Evolutionary conservation across 2,113 vertebrate species (phyloP).

Genomic region (Xiphophorus maculatus): DNA sequence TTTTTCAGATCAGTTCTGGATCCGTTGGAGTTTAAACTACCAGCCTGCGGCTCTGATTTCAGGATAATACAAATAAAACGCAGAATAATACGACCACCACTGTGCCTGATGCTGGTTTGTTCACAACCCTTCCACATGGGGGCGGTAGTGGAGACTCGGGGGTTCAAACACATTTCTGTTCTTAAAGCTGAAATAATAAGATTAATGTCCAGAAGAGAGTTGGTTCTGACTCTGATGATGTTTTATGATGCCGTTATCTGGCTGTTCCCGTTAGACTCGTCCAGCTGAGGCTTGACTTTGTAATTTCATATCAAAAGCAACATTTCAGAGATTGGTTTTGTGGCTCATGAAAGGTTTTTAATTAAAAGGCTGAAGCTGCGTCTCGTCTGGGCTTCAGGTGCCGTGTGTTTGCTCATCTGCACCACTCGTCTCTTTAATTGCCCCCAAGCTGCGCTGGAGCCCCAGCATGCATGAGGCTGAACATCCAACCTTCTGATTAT

Average conservation of each 20-base stretch:
- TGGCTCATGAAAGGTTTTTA: conserved; percentile 1
- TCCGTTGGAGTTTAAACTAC: no score
- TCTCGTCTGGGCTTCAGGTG: not conserved
- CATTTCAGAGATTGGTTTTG: not conserved
- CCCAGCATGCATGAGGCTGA: not conserved
- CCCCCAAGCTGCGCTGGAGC: conserved; percentile 34
- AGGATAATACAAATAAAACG: no score
- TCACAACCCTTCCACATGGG: not conserved
- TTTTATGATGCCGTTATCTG: not conserved
- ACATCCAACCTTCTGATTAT: not conserved
- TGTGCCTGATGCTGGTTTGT: not conserved
- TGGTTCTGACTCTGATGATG: not conserved
- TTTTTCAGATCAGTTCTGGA: no score
- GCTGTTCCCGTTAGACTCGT: not conserved
- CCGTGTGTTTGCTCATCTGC: conserved; percentile 30
- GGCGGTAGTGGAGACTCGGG: not conserved
- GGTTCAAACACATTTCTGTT: not conserved
- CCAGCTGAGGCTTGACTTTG: not conserved
- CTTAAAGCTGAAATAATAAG: not conserved
- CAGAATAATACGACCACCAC: no score
- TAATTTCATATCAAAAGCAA: not conserved
- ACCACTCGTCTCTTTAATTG: conserved; percentile 48
- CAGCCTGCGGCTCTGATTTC: no score
- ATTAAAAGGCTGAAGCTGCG: not conserved
- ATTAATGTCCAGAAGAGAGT: not conserved